phyloP scores from a whole-genome alignment of 2,888 invertebrate species.

The Acanthosoma haemorrhoidale region DNA sequence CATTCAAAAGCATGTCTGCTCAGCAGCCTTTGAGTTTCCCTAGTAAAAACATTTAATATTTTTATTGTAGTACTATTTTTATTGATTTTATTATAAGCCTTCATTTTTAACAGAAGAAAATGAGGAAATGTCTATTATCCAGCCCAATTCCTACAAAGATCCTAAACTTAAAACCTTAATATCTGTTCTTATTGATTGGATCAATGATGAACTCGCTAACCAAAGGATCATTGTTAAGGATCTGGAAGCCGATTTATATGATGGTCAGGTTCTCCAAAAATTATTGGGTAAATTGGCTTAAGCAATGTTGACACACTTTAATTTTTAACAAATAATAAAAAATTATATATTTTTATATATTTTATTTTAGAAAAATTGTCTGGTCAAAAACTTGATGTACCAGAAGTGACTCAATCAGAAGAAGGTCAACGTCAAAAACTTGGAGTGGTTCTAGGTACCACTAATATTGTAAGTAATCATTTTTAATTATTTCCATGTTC shows the following conservation, averaged over 20 bases:
- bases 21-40: not conserved
- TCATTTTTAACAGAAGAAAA: conserved; percentile 68
- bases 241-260: conserved; percentile 93
- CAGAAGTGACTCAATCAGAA: conserved; percentile 97
- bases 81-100: not conserved
- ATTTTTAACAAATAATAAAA: not conserved
- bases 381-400: conserved; percentile 84
- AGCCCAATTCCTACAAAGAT: conserved; percentile 80
- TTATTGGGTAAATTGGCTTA: conserved; percentile 50
- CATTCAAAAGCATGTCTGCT: not conserved
- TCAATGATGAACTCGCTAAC: conserved; percentile 93
- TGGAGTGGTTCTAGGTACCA: conserved; percentile 77
- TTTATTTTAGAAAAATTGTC: conserved; percentile 68
- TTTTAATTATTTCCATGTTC: not conserved
- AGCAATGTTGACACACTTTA: not conserved
- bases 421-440: conserved; percentile 95
- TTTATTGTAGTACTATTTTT: conserved; percentile 14
- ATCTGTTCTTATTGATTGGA: conserved; percentile 90
- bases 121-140: conserved; percentile 94
- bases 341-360: conserved; percentile 17
- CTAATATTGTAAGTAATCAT: conserved; percentile 63
- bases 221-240: conserved; percentile 96
- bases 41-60: conserved; percentile 14
- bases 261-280: conserved; percentile 83
- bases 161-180: conserved; percentile 79